A percentile compares a stretch with the other conserved stretches of the same genome.
Evolutionary conservation across 37 sponge, comb jelly and placozoan species (phyloP).

Genomic region (Beroe forskalii): DNA sequence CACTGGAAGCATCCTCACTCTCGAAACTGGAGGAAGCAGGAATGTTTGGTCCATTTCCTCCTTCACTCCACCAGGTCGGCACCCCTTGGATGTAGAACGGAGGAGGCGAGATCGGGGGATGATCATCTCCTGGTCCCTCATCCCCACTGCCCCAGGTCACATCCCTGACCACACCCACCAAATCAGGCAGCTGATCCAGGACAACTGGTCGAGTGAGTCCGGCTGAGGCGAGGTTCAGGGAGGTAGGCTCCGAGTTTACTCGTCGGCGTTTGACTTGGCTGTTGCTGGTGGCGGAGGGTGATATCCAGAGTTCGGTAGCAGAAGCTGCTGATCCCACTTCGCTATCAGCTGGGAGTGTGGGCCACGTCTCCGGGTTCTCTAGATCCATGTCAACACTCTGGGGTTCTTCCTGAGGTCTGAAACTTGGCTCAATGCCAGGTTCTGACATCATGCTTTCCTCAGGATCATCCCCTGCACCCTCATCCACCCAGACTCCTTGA

Average conservation of each 20-base stretch:
- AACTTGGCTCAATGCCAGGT: too few species aligned
- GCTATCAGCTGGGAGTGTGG: not conserved
- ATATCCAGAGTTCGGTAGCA: not conserved
- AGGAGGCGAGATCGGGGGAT: not conserved
- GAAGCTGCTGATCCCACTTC: not conserved
- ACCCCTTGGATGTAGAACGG: not conserved
- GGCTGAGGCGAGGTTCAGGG: not conserved
- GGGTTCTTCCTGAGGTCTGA: too few species aligned
- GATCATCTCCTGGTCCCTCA: not conserved
- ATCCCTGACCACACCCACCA: constrained; percentile 1
- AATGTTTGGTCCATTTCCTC: not conserved
- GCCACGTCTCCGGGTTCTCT: not conserved
- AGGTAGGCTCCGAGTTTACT: not conserved
- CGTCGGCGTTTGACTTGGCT: not conserved
- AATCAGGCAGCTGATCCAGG: constrained; percentile 7
- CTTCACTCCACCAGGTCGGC: not conserved
- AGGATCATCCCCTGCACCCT: not conserved
- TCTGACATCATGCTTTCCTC: not conserved
- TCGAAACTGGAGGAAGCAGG: not conserved
- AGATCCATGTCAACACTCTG: not conserved
- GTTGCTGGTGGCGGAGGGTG: not conserved
- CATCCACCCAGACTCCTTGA: too few species aligned
- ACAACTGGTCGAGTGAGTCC: constrained; percentile 7
- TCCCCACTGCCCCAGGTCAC: constrained; percentile 6
- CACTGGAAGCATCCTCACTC: not conserved